Evolutionary conservation across 2,888 invertebrate genomes (phyloP), one percentile per base, ranked within the genome.

Genomic region (Scrobipalpa costella): DNA sequence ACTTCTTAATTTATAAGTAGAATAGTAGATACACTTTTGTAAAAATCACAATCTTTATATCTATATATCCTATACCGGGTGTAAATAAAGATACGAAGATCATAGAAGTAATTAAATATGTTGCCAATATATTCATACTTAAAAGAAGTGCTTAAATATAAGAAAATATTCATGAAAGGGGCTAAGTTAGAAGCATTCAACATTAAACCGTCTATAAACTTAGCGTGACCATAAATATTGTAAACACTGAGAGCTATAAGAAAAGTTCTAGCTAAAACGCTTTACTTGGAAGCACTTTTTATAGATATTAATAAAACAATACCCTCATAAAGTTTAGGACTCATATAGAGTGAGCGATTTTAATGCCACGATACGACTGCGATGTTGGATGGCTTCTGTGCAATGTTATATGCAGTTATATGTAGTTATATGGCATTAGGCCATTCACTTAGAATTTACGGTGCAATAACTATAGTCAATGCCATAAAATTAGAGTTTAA

Each of bases 261-360:
- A 75, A 72, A 78, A 79, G 65, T 80, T 79, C 76, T 75, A 78
- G 73, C 81, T 81, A 77, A 82, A 82, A 73, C 77, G 76, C 70
- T 73, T 76, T 81, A 83, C 81, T 83, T 82, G 81, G 79, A 78
- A 81, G 81, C 77, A 81, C 79, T 86, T 88, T 89, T 89, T 89
- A 88, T 88, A 85, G 89, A 87, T 89, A 88, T 88, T 88, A 88
- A 88, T 89, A 89, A 89, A 89, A 88, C 88, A 89, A 88, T 88
- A 80, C 83, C 74, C 72, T 76, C 83, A 70, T 89, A 89, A 88
- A 89, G 65, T 84, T 84, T 85, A 85, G 77, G 81, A 73, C 75
- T 75, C 69, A 75, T 75, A 69, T 72, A 63, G 64, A 50, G 60
- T 33, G n/a, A 34, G 27, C 27, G 9, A 69, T 74, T 75, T 68